Base-by-base conservation (phyloP, 2,888 invertebrate genomes). In the Xestia rhomboidea region DNA sequence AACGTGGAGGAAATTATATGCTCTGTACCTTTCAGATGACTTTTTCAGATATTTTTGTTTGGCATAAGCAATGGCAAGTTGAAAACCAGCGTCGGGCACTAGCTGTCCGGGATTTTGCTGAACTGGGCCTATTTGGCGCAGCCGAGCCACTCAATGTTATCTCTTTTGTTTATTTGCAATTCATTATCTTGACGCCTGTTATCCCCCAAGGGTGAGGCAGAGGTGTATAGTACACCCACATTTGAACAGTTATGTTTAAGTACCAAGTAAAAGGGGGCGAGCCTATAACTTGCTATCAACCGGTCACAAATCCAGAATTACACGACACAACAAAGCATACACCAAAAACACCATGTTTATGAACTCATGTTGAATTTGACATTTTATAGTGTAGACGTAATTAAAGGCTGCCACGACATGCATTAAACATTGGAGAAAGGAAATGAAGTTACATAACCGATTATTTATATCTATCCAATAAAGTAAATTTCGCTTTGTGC, bases 21-120 rank as follows among this genome's bases (percentile, higher is more conserved):
- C 1, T 21, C 2, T 38, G 0, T n/a, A 24, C 4, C 0, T 30
- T 15, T n/a, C n/a, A 18, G 10, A 6, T 49, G 7, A 15, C 5
- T 34, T 34, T 30, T 34, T 5, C 0, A 27, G 27, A 15, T 24
- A 24, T 30, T 64, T 15, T n/a, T 21, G 44, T n/a, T 54, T n/a
- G 5, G 6, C 13, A 54, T 54, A 2, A 54, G 13, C 54, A 54
- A 54, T n/a, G 6, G 1, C 13, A 54, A 15, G 6, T 57, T 57
- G 15, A 15, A n/a, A 57, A 2, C 10, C 7, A 6, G 13, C 27
- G 13, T 54, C 2, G 15, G 15, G 7, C 54, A n/a, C 54, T n/a
- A 54, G n/a, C 13, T 54, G 54, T n/a, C 5, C 13, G n/a, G 13
- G 11, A 51, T 24, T 51, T 51, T 51, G 10, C 51, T 54, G 54